These are phyloP conservation scores for Rhaphigaster nebulosa DNA, from an alignment of 2,888 invertebrate genomes.

Conservation along the genomic window DNA sequence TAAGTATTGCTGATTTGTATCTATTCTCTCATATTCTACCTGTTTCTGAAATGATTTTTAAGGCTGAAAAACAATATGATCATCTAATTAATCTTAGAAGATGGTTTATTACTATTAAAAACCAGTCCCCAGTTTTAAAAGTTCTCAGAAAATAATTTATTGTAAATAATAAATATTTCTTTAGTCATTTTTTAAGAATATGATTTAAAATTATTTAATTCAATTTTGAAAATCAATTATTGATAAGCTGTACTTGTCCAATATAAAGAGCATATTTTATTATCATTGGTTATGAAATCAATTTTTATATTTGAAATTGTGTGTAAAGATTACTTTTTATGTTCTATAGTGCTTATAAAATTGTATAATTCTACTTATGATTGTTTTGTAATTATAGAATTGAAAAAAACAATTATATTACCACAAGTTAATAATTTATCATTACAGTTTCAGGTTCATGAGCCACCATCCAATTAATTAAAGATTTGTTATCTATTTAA, in stretches of 20 bases:
- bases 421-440: neutral
- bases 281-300: neutral
- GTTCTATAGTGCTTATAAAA: too few species aligned
- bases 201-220: neutral
- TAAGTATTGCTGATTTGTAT: constrained; percentile 70
- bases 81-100: constrained; percentile 68
- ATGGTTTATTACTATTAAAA: constrained; percentile 70
- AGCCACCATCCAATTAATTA: neutral
- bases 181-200: neutral
- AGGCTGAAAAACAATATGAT: constrained; percentile 66
- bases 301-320: too few species aligned
- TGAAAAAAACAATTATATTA: neutral
- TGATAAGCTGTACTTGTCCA: too few species aligned
- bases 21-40: constrained; percentile 67
- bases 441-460: constrained; percentile 13
- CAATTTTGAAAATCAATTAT: too few species aligned
- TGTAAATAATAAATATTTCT: neutral
- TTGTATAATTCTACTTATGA: neutral
- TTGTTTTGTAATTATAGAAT: neutral
- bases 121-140: constrained; percentile 66
- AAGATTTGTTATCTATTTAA: neutral
- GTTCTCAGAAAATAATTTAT: neutral
- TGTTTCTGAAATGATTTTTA: constrained; percentile 68
- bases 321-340: too few species aligned
- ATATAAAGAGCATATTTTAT: neutral